phyloP scores from a whole-genome alignment of 2,113 vertebrate species.

The Psammodynastes pulverulentus region DNA sequence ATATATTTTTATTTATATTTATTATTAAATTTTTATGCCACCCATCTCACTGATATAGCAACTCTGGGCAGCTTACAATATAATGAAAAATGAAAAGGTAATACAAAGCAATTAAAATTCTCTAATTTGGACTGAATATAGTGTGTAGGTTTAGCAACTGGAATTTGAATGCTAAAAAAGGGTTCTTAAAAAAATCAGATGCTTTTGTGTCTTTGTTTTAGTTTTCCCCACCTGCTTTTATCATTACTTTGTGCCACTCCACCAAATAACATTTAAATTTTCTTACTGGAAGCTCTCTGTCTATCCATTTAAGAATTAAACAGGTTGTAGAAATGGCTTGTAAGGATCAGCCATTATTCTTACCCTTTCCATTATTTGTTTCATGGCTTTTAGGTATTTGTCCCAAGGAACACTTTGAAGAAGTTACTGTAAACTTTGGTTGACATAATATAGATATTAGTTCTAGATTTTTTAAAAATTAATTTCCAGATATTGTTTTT shows the following conservation, averaged over 20 bases:
- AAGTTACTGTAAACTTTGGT: neutral
- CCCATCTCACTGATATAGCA: neutral
- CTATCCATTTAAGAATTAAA: neutral
- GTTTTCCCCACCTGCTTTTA: neutral
- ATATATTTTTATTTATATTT: neutral
- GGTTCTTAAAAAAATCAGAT: neutral
- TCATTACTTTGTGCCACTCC: neutral
- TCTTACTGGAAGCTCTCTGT: neutral
- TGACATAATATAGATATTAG: neutral
- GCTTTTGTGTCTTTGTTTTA: neutral
- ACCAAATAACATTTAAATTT: neutral
- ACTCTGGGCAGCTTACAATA: neutral
- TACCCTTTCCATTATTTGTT: neutral
- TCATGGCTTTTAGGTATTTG: neutral
- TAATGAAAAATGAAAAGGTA: neutral
- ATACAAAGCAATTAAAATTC: neutral
- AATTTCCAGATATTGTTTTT: neutral
- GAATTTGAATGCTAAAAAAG: neutral
- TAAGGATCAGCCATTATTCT: neutral
- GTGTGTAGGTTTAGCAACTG: neutral
- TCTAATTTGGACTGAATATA: neutral
- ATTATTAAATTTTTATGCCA: neutral
- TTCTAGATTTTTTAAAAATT: neutral
- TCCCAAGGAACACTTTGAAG: neutral
- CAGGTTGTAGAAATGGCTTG: neutral